Percentiles rank a stretch among this genome's conserved stretches.
Conservation (phyloP, 2,113 vertebrate species). For the Lethenteron camtschaticum region DNA sequence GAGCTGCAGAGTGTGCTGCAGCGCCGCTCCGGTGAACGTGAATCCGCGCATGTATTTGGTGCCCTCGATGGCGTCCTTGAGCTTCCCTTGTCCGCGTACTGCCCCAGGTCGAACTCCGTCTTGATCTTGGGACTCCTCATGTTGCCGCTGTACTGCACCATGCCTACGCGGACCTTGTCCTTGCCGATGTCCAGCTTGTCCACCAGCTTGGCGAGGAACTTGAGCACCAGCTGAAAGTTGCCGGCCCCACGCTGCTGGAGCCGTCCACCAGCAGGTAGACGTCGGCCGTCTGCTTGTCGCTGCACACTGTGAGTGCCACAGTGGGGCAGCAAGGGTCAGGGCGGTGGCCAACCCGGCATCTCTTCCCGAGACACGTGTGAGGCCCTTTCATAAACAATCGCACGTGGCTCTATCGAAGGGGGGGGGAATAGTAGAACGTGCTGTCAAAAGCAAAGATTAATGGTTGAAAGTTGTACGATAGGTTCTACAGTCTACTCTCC, state of each 20-base stretch:
- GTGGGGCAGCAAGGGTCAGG: no score
- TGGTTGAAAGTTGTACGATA: no score
- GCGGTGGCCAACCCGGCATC: no score
- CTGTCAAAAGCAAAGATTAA: no score
- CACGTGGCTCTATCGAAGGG: no score
- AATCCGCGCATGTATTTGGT: background rate
- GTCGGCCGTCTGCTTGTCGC: slow-evolving; percentile 20
- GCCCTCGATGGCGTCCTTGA: background rate
- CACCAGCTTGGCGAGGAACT: slow-evolving; percentile 26
- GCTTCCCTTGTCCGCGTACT: background rate
- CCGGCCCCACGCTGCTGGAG: slow-evolving; percentile 24
- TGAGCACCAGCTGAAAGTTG: slow-evolving; percentile 28
- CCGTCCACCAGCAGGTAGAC: slow-evolving; percentile 45
- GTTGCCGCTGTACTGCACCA: slow-evolving; percentile 29
- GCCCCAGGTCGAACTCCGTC: background rate
- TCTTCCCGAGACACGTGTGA: no score
- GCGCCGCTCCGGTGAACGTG: slow-evolving; percentile 1
- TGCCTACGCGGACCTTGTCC: slow-evolving; percentile 26
- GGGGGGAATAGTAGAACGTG: no score
- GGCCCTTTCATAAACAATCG: no score
- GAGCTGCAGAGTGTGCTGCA: background rate
- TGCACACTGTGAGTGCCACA: background rate
- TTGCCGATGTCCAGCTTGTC: slow-evolving; percentile 22
- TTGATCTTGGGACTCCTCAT: background rate
- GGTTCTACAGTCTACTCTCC: no score